These are phyloP conservation scores for Erethizon dorsatum DNA, from an alignment of 2,797 vertebrate genomes.

Conservation along the genomic window DNA sequence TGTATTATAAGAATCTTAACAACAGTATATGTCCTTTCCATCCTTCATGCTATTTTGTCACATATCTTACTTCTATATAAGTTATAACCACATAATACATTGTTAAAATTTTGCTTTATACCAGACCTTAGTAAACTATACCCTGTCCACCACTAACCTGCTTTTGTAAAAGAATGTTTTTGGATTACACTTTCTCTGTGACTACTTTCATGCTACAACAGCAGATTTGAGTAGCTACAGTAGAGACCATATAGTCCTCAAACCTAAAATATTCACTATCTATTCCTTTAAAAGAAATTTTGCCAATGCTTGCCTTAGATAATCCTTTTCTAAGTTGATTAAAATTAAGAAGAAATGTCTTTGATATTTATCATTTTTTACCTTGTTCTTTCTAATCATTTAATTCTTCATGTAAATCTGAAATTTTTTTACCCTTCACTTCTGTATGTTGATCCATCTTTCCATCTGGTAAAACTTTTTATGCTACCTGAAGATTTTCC, in stretches of 20 bases:
- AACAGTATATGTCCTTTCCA: background rate
- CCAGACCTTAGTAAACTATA: background rate
- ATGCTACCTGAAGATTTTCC: background rate
- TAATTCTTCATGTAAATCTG: background rate
- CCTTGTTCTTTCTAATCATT: background rate
- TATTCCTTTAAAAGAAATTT: background rate
- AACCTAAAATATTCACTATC: background rate
- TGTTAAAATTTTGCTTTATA: constrained; percentile 12
- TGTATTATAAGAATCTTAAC: background rate
- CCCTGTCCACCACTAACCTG: background rate
- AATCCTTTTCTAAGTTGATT: constrained; percentile 4
- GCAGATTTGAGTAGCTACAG: background rate
- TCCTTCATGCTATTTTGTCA: background rate
- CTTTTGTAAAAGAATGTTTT: constrained; percentile 22
- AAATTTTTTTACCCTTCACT: background rate
- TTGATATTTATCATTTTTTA: background rate
- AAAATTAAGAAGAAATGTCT: constrained; percentile 16
- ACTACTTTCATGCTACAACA: background rate
- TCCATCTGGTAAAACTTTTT: background rate
- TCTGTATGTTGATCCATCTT: background rate
- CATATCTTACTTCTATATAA: background rate
- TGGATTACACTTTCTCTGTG: background rate
- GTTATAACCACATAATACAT: background rate
- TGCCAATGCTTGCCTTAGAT: background rate
- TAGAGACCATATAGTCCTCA: background rate